Base-by-base conservation (phyloP, 1,140 invertebrate species). In the Anoplolepis gracilipes region DNA sequence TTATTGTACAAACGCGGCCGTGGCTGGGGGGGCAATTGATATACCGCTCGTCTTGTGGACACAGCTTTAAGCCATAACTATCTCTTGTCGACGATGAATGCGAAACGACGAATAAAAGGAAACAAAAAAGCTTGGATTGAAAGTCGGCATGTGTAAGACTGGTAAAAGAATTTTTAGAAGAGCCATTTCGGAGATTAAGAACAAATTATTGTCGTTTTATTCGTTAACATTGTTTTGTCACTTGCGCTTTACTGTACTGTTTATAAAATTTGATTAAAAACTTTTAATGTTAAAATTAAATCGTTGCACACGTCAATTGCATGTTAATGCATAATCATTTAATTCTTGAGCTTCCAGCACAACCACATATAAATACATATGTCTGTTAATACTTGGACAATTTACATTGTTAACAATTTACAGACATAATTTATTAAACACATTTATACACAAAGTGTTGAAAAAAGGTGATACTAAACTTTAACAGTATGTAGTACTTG, bases 71-170 rank as follows among this genome's bases (percentile, higher is more conserved):
- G 49, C 72, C 49, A 64, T 65, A 42, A 64, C 16, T 19, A 46
- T 57, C 19, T 77, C 22, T 16, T 19, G 13, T 22, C 62, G 11
- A 30, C 11, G 33, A 61, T 85, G 75, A 67, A 78, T 85, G 30
- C 39, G 39, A 81, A 59, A 53, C 6, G 65, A 2, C 42, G 77
- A 73, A 81, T 81, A 85, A 81, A 81, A 70, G 77, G 67, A 81
- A 81, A 75, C 46, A 1, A 42, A 42, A 42, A 10, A 57, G 57
- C 28, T 55, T 55, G 33, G 42, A 81, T 85, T 81, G 57, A 85
- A 19, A 64, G 16, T 39, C 55, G 39, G 42, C 59, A 64, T 39
- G 42, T 65, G 36, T 49, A 39, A 28, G n/a, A 59, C 25, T 62
- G 70, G 55, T 61, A 36, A 73, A 62, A n/a, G 25, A 65, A 46